phyloP scores from a whole-genome alignment of 1,140 invertebrate species.

The Drosophila bocki region DNA sequence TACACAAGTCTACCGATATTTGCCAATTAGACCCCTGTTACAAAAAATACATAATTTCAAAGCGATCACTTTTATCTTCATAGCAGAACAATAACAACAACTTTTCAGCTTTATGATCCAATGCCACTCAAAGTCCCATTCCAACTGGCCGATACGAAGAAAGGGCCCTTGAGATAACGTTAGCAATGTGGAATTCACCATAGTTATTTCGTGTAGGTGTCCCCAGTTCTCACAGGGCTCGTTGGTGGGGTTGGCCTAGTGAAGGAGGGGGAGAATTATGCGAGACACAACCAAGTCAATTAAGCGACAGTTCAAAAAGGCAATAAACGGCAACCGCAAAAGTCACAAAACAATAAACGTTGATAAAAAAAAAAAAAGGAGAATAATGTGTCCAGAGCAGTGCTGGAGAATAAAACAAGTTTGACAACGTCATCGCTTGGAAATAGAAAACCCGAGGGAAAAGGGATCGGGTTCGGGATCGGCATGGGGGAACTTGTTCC shows the following conservation, averaged over 20 bases:
- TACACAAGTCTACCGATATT: conserved; percentile 8
- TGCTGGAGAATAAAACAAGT: conserved; percentile 52
- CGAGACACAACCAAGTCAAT: conserved; percentile 66
- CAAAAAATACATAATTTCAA: conserved; percentile 10
- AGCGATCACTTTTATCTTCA: conserved; percentile 26
- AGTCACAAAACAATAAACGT: conserved; percentile 79
- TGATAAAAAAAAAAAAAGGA: conserved; percentile 65
- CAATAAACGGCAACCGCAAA: conserved; percentile 69
- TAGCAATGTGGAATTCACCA: conserved; percentile 1
- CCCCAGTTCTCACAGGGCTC: conserved; percentile 19
- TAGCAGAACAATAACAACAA: conserved; percentile 2
- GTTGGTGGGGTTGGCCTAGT: not conserved
- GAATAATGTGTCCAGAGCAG: conserved; percentile 26
- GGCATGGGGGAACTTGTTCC: conserved; percentile 4
- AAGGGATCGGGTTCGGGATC: not conserved
- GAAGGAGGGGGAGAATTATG: conserved; percentile 8
- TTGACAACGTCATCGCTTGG: conserved; percentile 73
- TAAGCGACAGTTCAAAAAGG: conserved; percentile 75
- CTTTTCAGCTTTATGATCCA: conserved; percentile 34
- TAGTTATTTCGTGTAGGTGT: conserved; percentile 29
- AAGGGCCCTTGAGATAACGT: conserved; percentile 40
- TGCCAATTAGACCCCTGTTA: conserved; percentile 14
- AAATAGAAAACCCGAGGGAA: conserved; percentile 24
- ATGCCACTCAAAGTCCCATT: conserved; percentile 37
- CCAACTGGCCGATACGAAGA: conserved; percentile 12